phyloP scores from a whole-genome alignment of 2,888 invertebrate species.

The Escarpia spicata region DNA sequence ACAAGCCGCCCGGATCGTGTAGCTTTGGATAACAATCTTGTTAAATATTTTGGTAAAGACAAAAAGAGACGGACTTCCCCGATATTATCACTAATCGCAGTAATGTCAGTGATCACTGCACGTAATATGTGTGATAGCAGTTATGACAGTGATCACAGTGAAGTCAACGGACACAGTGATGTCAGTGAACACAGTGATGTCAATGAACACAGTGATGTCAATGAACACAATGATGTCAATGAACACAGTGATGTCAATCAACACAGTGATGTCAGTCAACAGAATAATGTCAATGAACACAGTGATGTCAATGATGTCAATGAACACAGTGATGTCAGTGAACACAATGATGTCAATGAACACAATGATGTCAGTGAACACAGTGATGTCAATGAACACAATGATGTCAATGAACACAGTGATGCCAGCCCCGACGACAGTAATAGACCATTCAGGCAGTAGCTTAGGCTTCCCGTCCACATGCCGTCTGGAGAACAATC shows the following conservation, averaged over 20 bases:
- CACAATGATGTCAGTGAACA: neutral
- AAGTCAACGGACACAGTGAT: neutral
- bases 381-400: neutral
- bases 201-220: neutral
- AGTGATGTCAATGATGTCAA: neutral
- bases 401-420: too few species aligned
- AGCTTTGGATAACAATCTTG: too few species aligned
- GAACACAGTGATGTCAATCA: neutral
- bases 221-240: neutral
- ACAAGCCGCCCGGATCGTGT: too few species aligned
- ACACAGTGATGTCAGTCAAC: neutral
- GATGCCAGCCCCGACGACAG: too few species aligned
- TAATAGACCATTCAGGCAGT: too few species aligned
- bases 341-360: neutral
- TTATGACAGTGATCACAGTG: neutral
- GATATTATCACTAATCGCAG: neutral
- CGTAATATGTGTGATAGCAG: neutral
- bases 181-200: neutral
- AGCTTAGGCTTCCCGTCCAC: too few species aligned
- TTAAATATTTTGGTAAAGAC: too few species aligned
- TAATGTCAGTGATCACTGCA: neutral
- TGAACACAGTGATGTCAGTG: neutral
- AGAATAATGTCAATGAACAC: neutral
- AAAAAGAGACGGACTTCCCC: neutral
- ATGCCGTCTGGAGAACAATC: too few species aligned